phyloP scores from a whole-genome alignment of 92 coral and sea anemone genomes.

The Blastomussa wellsi region DNA sequence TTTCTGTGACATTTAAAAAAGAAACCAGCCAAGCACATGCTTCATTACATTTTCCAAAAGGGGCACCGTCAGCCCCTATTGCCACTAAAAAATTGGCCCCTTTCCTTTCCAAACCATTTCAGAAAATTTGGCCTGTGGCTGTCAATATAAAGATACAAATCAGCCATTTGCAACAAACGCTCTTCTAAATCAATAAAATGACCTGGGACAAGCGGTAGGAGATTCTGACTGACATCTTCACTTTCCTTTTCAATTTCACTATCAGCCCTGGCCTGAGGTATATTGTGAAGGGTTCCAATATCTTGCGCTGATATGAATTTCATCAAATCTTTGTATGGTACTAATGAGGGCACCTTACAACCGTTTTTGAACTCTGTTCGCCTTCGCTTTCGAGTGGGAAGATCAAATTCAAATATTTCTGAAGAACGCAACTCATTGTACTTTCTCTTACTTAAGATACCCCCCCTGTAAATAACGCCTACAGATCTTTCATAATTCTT shows the following conservation, averaged over 20 bases:
- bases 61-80: no score
- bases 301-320: constrained; percentile 60
- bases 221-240: constrained; percentile 48
- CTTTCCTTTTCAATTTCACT: constrained; percentile 53
- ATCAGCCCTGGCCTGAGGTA: constrained; percentile 61
- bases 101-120: constrained; percentile 66
- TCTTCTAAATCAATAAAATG: constrained; percentile 52
- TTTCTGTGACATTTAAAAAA: constrained; percentile 55
- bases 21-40: constrained; percentile 63
- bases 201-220: constrained; percentile 56
- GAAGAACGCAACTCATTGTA: constrained; percentile 51
- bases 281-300: constrained; percentile 58
- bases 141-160: constrained; percentile 63
- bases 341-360: constrained; percentile 60
- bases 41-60: constrained; percentile 58
- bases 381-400: constrained; percentile 40
- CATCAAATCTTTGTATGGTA: constrained; percentile 66
- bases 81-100: constrained; percentile 57
- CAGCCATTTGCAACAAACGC: constrained; percentile 67
- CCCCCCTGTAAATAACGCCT: constrained; percentile 46
- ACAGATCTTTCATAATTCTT: constrained; percentile 47
- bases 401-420: constrained; percentile 50
- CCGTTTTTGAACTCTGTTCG: constrained; percentile 55
- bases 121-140: constrained; percentile 62
- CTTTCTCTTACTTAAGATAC: constrained; percentile 43